These are phyloP conservation scores for Azorinus chamasolen DNA, from an alignment of 2,888 invertebrate species.

Conservation along the genomic window DNA sequence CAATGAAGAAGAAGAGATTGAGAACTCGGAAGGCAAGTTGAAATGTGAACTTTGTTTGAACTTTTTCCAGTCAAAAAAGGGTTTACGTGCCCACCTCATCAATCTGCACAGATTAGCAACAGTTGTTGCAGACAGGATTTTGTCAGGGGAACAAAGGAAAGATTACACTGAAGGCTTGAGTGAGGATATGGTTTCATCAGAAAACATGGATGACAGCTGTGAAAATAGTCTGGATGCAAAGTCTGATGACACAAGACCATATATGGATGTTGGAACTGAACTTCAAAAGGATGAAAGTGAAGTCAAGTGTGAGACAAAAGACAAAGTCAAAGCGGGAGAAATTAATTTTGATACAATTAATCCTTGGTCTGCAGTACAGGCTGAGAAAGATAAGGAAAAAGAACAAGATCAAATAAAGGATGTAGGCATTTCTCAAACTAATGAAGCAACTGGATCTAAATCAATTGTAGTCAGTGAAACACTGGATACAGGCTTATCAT, in stretches of 20 bases:
- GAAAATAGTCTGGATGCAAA: not conserved
- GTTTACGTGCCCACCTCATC: conserved; percentile 40
- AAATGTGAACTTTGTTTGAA: conserved; percentile 49
- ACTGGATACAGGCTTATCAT: not conserved
- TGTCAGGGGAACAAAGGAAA: conserved; percentile 37
- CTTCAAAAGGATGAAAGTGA: conserved; percentile 3
- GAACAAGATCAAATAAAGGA: not conserved
- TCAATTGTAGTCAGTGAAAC: too few relatives aligned
- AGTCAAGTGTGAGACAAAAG: conserved; percentile 24
- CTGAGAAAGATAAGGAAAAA: too few relatives aligned
- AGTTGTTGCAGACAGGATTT: conserved; percentile 43
- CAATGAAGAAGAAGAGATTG: conserved; percentile 1
- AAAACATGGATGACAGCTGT: conserved; percentile 2
- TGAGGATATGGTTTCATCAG: conserved; percentile 1
- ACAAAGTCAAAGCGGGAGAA: conserved; percentile 35
- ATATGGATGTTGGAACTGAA: not conserved
- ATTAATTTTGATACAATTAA: conserved; percentile 52
- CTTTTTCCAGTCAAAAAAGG: conserved; percentile 17
- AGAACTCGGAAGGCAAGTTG: conserved; percentile 4
- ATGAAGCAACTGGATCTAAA: not conserved
- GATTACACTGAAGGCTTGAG: conserved; percentile 51
- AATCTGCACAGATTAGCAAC: conserved; percentile 50
- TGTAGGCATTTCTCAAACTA: not conserved
- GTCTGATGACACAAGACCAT: conserved; percentile 2
- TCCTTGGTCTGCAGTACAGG: conserved; percentile 33